A percentile compares a stretch with the other conserved stretches of the same genome.
These are phyloP conservation scores for Machimus rusticus DNA, from an alignment of 2,888 invertebrate species.

Conservation along the genomic window DNA sequence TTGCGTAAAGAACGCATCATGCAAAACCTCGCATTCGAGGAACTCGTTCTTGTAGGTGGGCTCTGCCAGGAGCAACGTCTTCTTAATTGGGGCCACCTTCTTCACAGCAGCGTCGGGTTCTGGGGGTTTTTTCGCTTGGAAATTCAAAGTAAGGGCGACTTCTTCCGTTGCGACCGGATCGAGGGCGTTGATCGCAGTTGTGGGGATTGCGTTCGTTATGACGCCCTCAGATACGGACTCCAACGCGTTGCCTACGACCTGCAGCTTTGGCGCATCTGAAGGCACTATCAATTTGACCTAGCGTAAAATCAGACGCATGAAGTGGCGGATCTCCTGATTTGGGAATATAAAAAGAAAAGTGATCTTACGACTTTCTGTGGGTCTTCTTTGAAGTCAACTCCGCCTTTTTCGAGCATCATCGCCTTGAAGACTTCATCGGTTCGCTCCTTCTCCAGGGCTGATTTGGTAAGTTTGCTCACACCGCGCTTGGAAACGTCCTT, in stretches of 20 bases:
- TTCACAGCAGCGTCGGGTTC: not conserved
- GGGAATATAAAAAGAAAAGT: not conserved
- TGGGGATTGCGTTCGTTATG: conserved; percentile 34
- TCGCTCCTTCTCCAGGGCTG: conserved; percentile 37
- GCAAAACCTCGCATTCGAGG: conserved; percentile 25
- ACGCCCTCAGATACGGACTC: conserved; percentile 31
- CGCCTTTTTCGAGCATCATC: conserved; percentile 40
- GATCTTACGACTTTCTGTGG: conserved; percentile 40
- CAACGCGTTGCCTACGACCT: conserved; percentile 29
- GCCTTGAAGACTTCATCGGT: conserved; percentile 41
- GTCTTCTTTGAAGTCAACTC: conserved; percentile 23
- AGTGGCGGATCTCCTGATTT: not conserved
- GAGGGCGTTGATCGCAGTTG: conserved; percentile 33
- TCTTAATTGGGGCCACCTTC: not conserved
- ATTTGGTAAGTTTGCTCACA: not conserved
- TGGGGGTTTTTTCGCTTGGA: conserved; percentile 31
- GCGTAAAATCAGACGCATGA: not conserved
- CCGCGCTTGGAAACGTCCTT: conserved; percentile 18
- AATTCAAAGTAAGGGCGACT: conserved; percentile 18
- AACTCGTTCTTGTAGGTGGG: not conserved
- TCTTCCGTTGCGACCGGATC: conserved; percentile 25
- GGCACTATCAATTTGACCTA: conserved; percentile 35
- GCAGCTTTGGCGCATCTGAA: conserved; percentile 38
- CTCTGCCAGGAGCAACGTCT: not conserved
- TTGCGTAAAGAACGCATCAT: conserved; percentile 36